Evolutionary conservation across 2,888 invertebrate species (phyloP).

Genomic region (Leucoma salicis): DNA sequence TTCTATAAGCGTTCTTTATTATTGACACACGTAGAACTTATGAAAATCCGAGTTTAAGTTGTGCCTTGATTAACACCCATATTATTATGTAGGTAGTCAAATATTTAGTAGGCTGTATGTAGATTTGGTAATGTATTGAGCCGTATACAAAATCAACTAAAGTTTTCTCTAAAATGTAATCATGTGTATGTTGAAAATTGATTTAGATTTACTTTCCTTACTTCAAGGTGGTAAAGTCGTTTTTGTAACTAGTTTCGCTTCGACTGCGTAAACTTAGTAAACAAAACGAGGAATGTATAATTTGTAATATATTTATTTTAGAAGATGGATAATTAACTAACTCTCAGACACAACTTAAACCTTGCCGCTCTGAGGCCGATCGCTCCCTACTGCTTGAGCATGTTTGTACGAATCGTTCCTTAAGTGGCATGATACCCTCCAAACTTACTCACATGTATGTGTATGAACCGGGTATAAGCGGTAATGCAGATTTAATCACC

Average conservation of each 20-base stretch:
- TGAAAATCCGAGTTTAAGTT: constrained; percentile 61
- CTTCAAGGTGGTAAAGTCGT: constrained; percentile 39
- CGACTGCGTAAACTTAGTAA: constrained; percentile 42
- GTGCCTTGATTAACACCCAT: constrained; percentile 45
- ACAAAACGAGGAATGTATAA: constrained; percentile 30
- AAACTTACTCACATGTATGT: constrained; percentile 61
- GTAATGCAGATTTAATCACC: constrained; percentile 70
- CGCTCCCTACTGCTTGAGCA: constrained; percentile 76
- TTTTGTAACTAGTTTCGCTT: constrained; percentile 43
- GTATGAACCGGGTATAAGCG: constrained; percentile 69
- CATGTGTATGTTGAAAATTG: constrained; percentile 52
- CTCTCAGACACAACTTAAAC: constrained; percentile 68
- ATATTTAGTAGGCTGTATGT: constrained; percentile 20
- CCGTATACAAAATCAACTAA: constrained; percentile 37
- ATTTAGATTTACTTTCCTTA: constrained; percentile 56
- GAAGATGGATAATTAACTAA: constrained; percentile 28
- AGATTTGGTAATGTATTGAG: constrained; percentile 35
- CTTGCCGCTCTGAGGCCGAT: constrained; percentile 63
- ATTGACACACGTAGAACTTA: constrained; percentile 52
- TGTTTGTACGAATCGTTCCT: constrained; percentile 71
- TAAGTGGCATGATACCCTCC: constrained; percentile 73
- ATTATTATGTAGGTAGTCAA: constrained; percentile 17
- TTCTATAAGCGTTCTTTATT: constrained; percentile 56
- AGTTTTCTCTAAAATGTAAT: constrained; percentile 49
- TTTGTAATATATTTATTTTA: constrained; percentile 28